These are phyloP conservation scores for Zaprionus kolodkinae DNA, from an alignment of 1,140 invertebrate species.

Conservation along the genomic window DNA sequence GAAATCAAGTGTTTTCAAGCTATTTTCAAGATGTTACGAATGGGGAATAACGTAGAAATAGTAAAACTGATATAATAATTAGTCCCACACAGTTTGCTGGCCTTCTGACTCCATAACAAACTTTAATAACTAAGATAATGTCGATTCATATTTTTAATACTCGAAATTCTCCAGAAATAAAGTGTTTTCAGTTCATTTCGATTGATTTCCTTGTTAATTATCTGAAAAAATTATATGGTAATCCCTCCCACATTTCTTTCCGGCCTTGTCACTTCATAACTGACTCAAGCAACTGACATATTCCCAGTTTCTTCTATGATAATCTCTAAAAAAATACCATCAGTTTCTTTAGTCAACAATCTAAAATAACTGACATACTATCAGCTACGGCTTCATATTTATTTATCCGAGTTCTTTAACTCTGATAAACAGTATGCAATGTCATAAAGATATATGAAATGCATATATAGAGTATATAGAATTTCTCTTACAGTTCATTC, in stretches of 20 bases:
- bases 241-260: not conserved
- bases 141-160: not conserved
- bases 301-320: not conserved
- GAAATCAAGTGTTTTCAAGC: not conserved
- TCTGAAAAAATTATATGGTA: no score
- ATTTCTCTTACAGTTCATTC: constrained; percentile 37
- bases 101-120: not conserved
- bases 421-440: not conserved
- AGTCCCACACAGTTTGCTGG: no score
- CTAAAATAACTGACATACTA: not conserved
- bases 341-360: not conserved
- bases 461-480: not conserved
- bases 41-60: not conserved
- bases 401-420: constrained; percentile 12
- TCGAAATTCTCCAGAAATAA: constrained; percentile 33
- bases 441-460: not conserved
- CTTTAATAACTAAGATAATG: not conserved
- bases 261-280: not conserved
- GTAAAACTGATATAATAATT: no score
- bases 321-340: no score
- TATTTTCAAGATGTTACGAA: not conserved
- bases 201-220: no score
- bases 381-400: not conserved
- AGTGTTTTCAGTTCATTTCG: not conserved
- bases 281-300: not conserved